Base-by-base conservation (phyloP, 1,140 invertebrate genomes). In the Zophobas atratus region DNA sequence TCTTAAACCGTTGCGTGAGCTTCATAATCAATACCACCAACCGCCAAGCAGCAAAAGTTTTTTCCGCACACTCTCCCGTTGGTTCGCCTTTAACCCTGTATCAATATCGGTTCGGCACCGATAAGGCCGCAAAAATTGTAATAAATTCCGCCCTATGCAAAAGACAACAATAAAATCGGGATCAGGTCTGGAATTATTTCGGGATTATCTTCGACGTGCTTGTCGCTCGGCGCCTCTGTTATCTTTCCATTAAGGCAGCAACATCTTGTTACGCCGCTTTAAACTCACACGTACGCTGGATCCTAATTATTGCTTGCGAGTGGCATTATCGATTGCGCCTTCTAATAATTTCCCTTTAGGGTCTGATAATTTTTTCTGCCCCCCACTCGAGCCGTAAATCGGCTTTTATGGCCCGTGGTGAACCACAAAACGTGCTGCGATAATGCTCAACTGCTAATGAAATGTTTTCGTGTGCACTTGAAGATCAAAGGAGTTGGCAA, bases 381-480 rank as follows among this genome's bases (percentile, higher is more conserved):
- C 60, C 39, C 39, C 38, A 6, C 39, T 39, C 20, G 6, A 2
- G 60, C 39, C 8, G 60, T 67, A 67, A 67, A 67, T 67, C 60
- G 60, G 60, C 60, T 67, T 67, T 67, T 67, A 67, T 67, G 60
- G 60, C 60, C 60, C n/a, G 32, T 67, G 60, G 60, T 43, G 60
- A 60, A 43, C 60, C 60, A 67, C 60, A 39, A 67, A 57, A 67
- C 60, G 60, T 36, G 60, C 39, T 36, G 39, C 60, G 60, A 67
- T 67, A 67, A 67, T 67, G 39, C 60, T 67, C 60, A 67, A 67
- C 60, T 43, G 60, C 60, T 67, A 67, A 67, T 67, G 60, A 67
- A 67, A 67, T 67, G 60, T 67, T 67, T 67, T 67, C 60, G 60
- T 67, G 60, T 67, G 60, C 20, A 41, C 6, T 32, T 0, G 60